phyloP scores from a whole-genome alignment of 2,113 vertebrate species.

The Carlito syrichta region DNA sequence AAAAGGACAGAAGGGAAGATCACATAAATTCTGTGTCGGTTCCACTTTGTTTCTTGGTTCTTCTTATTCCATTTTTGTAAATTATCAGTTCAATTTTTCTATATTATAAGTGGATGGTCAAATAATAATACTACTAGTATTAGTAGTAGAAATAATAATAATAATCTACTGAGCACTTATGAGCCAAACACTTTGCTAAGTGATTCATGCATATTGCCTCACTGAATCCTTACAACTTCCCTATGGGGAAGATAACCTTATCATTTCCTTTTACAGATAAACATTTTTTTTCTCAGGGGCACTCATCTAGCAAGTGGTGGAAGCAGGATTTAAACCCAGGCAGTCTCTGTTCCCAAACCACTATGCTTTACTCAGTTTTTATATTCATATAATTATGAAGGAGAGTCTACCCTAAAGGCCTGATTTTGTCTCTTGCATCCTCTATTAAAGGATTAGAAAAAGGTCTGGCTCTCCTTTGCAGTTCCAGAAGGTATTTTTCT shows the following conservation, averaged over 20 bases:
- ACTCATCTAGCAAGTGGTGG: background rate
- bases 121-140: background rate
- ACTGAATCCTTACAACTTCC: conserved; percentile 2
- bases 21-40: background rate
- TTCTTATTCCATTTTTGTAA: conserved; percentile 15
- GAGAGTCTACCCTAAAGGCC: background rate
- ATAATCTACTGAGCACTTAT: conserved; percentile 12
- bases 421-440: conserved; percentile 21
- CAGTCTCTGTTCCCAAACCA: background rate
- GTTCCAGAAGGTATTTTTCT: conserved; percentile 30
- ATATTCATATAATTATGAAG: background rate
- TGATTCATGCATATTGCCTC: conserved; percentile 2
- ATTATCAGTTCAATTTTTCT: conserved; percentile 22
- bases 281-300: background rate
- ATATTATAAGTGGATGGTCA: background rate
- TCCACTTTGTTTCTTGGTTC: conserved; percentile 13
- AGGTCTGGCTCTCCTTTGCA: background rate
- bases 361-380: conserved; percentile 17
- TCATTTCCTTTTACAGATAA: background rate
- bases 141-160: background rate
- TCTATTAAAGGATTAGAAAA: conserved; percentile 45
- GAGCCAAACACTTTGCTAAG: conserved; percentile 27
- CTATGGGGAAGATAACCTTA: background rate
- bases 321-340: background rate
- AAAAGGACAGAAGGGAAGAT: conserved; percentile 26